Conservation (phyloP, 1,140 invertebrate genomes). For the Camponotus pennsylvanicus region DNA sequence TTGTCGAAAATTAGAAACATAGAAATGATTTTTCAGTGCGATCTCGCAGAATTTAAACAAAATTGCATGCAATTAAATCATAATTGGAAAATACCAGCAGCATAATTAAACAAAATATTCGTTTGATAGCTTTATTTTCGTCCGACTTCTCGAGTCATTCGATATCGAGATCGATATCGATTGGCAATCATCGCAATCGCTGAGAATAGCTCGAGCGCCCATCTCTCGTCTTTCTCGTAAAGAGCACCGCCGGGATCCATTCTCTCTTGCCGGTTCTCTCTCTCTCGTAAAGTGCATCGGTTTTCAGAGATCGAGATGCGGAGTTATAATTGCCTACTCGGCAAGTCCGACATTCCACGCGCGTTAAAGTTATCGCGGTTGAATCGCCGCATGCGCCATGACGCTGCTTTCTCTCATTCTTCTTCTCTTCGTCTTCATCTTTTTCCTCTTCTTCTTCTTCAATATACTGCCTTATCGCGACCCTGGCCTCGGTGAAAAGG, state of each 20-base stretch:
- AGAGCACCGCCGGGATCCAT: slow-evolving; percentile 50
- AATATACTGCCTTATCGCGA: slow-evolving; percentile 1
- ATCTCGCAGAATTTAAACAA: neutral
- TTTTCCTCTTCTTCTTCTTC: slow-evolving; percentile 14
- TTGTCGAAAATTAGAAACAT: neutral
- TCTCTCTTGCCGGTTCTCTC: slow-evolving; percentile 4
- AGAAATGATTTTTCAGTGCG: no score
- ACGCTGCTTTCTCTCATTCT: slow-evolving; percentile 67
- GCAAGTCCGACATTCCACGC: slow-evolving; percentile 71
- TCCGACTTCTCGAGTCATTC: slow-evolving; percentile 19
- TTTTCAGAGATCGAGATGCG: slow-evolving; percentile 64
- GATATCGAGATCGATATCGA: slow-evolving; percentile 46
- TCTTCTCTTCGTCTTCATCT: slow-evolving; percentile 33
- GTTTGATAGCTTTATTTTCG: neutral
- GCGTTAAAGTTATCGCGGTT: slow-evolving; percentile 76
- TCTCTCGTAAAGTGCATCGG: slow-evolving; percentile 64
- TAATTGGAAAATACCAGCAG: neutral
- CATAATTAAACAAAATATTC: slow-evolving; percentile 1
- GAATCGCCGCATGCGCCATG: slow-evolving; percentile 72
- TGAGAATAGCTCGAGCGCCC: slow-evolving; percentile 56
- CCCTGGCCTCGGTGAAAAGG: slow-evolving; percentile 51
- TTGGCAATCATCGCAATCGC: slow-evolving; percentile 64
- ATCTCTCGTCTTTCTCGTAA: slow-evolving; percentile 61
- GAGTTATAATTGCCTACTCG: slow-evolving; percentile 77
- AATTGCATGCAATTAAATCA: neutral